Base-by-base conservation (phyloP, 2,797 vertebrate species). In the Schizothorax lantsangensis region DNA sequence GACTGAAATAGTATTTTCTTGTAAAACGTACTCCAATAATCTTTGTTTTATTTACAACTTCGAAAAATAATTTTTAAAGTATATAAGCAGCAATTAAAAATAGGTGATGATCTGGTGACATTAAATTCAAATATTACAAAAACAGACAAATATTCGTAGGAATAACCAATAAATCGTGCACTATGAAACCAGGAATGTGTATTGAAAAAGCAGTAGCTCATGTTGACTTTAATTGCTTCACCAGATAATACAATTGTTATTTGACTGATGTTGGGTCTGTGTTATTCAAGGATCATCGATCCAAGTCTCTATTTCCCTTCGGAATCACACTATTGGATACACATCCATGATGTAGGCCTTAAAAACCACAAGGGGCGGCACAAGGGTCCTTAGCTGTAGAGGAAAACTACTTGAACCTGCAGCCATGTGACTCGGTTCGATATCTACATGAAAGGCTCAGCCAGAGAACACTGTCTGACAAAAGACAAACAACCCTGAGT, bases 281-380 rank as follows among this genome's bases (percentile, higher is more conserved):
- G 47, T 83, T 74, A 47, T 74, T 83, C n/a, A 33, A 72, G 17
- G 19, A n/a, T 83, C 26, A 74, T 74, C 3, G 17, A 83, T 83
- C n/a, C n/a, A 45, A 59, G 52, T 45, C 6, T 23, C 19, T 49
- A 9, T 59, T 45, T 83, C 71, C 81, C 71, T 59, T 15, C 11
- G 69, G 82, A 75, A 73, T 45, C 17, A 6, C 54, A 64, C 64
- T 62, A 4, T 75, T 72, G 10, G 21, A 59, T 5, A 6, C 40
- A 74, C 21, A 84, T 17, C 40, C 38, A 21, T 59, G 54, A 23
- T 38, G 30, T 54, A 62, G 19, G 45, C 43, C 26, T 83, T 47
- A 74, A 83, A 30, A 74, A n/a, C 6, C 12, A 4, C 3, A 6
- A 36, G 26, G 40, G 54, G 23, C 38, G 12, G 30, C 26, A 83